Base-by-base conservation (phyloP, 2,113 vertebrate genomes). In the Alouatta palliata region DNA sequence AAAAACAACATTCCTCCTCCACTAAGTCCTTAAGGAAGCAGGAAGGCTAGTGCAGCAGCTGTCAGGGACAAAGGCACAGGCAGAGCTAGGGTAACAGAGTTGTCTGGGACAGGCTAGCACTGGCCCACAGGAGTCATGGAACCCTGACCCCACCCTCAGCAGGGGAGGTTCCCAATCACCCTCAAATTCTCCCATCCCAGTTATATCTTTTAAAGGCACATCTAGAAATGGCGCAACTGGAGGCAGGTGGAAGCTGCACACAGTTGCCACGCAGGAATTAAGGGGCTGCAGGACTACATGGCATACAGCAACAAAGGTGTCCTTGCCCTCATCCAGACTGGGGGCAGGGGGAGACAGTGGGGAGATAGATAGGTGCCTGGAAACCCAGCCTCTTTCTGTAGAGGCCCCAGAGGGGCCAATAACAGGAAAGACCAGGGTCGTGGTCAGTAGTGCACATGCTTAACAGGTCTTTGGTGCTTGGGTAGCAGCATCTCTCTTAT, bases 401-500 rank as follows among this genome's bases (percentile, higher is more conserved):
- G 68, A 93, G 61, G 47, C 35, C 40, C 37, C 35, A n/a, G 30
- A 84, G 43, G 47, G 45, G 91, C 94, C 47, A 54, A 87, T 20
- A 37, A 52, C 7, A 47, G 92, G 66, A 52, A 37, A 49, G 76
- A 37, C 56, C 12, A 61, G 45, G 54, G 79, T 45, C 0, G 43
- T 88, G 94, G 95, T 98, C 98, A 97, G 95, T 98, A 98, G 98
- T 96, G 97, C 98, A 98, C 88, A 83, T 97, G 5, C 96, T 83
- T 76, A 87, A 96, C 92, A 96, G 66, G 58, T 98, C 98, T 99
- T 98, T 99, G 98, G 98, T 98, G 98, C 98, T 98, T 80, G 86
- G 89, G 87, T 97, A 98, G 98, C 98, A 99, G 98, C 98, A 94
- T 97, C 98, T 97, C 95, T 66, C 86, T 97, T 83, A 47, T 40